phyloP scores from a whole-genome alignment of 2,113 vertebrate species.

The Pampusana beccarii region DNA sequence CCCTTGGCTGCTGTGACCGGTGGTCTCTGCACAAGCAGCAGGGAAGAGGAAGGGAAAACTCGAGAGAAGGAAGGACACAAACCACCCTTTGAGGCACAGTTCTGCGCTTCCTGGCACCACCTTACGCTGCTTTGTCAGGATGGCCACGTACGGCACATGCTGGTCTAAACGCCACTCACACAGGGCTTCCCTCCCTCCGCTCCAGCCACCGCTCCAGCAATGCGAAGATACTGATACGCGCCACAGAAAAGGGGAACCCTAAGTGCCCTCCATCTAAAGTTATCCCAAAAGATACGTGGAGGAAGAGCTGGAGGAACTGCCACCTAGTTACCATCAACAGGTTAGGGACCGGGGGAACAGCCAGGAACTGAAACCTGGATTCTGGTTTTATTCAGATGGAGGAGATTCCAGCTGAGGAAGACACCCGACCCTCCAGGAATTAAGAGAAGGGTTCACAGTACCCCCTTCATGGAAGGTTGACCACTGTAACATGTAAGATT shows the following conservation, averaged over 20 bases:
- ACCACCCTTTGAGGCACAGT: background rate
- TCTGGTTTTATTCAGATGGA: background rate
- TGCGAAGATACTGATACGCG: fast-evolving
- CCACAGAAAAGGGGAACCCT: background rate
- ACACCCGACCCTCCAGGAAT: background rate
- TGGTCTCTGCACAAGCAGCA: background rate
- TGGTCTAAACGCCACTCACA: background rate
- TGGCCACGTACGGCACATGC: fast-evolving
- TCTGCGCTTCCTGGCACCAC: background rate
- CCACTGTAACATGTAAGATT: background rate
- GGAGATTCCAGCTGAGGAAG: background rate
- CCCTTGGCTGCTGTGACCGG: background rate
- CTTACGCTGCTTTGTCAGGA: background rate
- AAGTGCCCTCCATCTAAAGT: background rate
- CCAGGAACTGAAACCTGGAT: background rate
- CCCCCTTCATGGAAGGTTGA: background rate
- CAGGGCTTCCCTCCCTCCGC: background rate
- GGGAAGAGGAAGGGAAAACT: background rate
- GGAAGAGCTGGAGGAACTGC: background rate
- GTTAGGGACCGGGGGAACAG: background rate
- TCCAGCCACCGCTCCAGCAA: background rate
- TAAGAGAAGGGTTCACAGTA: background rate
- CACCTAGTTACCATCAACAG: background rate
- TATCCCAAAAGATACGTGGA: background rate
- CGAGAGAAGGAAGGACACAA: background rate